Base-by-base conservation (phyloP, 2,113 vertebrate species). In the Panthera tigris region DNA sequence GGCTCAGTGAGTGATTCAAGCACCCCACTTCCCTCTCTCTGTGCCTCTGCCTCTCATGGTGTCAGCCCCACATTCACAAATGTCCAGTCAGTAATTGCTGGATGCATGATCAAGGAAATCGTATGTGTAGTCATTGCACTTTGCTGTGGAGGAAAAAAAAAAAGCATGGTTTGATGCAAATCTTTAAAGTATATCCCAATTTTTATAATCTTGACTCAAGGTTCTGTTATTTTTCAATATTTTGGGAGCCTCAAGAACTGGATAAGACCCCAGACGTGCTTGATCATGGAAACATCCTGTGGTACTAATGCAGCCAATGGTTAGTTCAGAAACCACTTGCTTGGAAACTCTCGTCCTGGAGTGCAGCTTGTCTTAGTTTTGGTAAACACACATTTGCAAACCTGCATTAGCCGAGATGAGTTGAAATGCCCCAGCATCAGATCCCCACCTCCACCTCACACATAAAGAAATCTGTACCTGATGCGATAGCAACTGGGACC, bases 61-160 rank as follows among this genome's bases (percentile, higher is more conserved):
- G 3, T 10, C 36, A 3, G 31, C 14, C 50, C 57, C 57, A 1
- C 4, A 1, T 1, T 48, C 25, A 33, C 89, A 21, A 16, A 7
- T 6, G 10, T 31, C 19, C 36, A 21, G 1, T 21, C 18, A n/a
- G 16, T 48, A 5, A 3, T 48, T 16, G 23, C 25, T 16, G 18
- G 66, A 15, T 10, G 1, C 45, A 1, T n/a, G 0, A 0, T 29
- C 45, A 12, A 2, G 27, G 11, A 23, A 14, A 39, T 1, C 25
- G 31, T 0, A 8, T 23, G 18, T 48, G 25, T 13, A 7, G 33
- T 15, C 50, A 19, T 3, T 6, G 41, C n/a, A 48, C 10, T n/a
- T 68, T 10, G 18, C 39, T 69, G 29, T 21, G 19, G 45, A 45
- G 52, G 52, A 1, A 5, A 5, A 55, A 55, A 55, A 84, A 94